Percentiles rank a stretch among this genome's conserved stretches.
phyloP scores from a whole-genome alignment of 2,797 vertebrate species.

The Silurus lanzhouensis region DNA sequence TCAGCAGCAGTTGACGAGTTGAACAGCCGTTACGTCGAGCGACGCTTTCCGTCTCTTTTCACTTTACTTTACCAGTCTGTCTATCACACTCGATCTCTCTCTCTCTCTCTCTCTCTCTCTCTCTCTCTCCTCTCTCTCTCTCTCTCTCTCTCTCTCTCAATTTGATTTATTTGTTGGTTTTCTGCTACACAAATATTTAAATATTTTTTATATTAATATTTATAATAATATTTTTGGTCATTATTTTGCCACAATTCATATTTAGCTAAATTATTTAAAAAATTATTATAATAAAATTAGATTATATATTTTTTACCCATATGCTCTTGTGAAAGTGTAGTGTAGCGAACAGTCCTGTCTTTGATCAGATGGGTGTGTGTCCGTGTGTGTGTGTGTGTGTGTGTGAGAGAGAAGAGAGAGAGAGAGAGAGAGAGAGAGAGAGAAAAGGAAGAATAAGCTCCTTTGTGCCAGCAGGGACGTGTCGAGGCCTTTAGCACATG shows the following conservation, averaged over 20 bases:
- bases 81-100: neutral
- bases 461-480: conserved; percentile 19
- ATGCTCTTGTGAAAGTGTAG: neutral
- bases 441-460: conserved; percentile 15
- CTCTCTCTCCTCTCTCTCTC: neutral
- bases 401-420: neutral
- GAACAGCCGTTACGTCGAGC: neutral
- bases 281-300: neutral
- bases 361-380: neutral
- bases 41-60: neutral
- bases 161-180: no score
- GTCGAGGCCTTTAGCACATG: conserved; percentile 12
- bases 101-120: neutral
- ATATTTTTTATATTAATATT: no score
- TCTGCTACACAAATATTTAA: no score
- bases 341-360: neutral
- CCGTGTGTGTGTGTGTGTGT: conserved; percentile 3
- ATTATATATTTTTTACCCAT: neutral
- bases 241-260: no score
- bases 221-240: no score
- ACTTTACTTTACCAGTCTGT: neutral
- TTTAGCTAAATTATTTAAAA: no score
- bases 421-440: neutral
- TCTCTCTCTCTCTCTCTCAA: neutral
- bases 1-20: neutral